A percentile compares a stretch with the other conserved stretches of the same genome.
phyloP scores from a whole-genome alignment of 2,113 vertebrate species.

The Potamarius usumacintae region DNA sequence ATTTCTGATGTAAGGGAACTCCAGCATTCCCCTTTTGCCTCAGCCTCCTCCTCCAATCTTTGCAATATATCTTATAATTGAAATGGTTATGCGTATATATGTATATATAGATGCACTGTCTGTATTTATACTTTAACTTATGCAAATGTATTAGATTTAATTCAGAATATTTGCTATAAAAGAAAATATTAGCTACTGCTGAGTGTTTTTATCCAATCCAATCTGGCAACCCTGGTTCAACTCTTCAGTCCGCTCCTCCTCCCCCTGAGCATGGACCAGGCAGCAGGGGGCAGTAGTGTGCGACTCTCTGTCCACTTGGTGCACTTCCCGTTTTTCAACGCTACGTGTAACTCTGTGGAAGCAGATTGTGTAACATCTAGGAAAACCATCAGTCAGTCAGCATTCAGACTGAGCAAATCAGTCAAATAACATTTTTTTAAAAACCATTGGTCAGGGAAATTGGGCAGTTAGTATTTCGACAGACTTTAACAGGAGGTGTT shows the following conservation, averaged over 20 bases:
- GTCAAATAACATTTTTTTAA: not conserved
- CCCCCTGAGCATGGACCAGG: not conserved
- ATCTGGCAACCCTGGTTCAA: not conserved
- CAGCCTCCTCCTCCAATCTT: not conserved
- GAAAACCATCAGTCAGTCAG: not conserved
- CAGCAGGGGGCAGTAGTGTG: not conserved
- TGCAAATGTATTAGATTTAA: not conserved
- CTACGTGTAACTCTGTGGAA: not conserved
- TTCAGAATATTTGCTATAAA: not conserved
- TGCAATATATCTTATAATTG: not conserved
- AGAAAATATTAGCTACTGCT: fast-evolving
- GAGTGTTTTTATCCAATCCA: not conserved
- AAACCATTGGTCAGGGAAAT: not conserved
- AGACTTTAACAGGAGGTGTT: not conserved
- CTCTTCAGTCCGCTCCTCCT: not conserved
- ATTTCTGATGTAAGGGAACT: not conserved
- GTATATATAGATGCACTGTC: not conserved
- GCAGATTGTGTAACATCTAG: not conserved
- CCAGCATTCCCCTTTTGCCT: not conserved
- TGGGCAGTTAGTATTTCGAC: not conserved
- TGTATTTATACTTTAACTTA: not conserved
- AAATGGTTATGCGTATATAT: not conserved
- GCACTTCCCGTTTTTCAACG: not conserved
- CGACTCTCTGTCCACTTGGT: not conserved
- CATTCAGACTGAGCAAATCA: not conserved